Evolutionary conservation across 1,140 invertebrate genomes (phyloP), one percentile per base, ranked within the genome.

Genomic region (Penaeus indicus): DNA sequence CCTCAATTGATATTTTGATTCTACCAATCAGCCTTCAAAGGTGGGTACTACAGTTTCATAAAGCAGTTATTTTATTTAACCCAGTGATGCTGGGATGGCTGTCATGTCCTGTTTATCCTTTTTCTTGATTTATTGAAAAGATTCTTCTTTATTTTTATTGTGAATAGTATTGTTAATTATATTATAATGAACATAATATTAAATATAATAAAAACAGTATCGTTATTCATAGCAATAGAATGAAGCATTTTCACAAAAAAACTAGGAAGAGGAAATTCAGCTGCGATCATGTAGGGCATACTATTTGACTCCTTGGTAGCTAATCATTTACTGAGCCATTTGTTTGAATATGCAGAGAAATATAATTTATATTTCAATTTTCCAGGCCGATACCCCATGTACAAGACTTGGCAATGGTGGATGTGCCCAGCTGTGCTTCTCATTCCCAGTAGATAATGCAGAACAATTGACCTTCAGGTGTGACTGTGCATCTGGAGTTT

Each of bases 341-440:
- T 42, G 38, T 72, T 72, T 72, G 54, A 13, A 54, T 13, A 54
- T 54, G 54, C 11, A 54, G 54, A 13, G 54, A 54, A 54, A 54
- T 54, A 13, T 54, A 54, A 72, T 54, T 32, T 38, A 67, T 32
- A 13, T 83, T 62, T 83, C 13, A 84, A 32, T 77, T 84, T n/a
- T 84, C 21, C 89, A 90, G 87, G 96, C 96, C 91, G 95, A 96
- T 0, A 95, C 94, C 92, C 97, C 96, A 1, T 98, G 97, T 91
- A 93, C 94, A 8, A 94, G 94, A 88, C 92, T 94, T 13, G 95
- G 95, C 4, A 96, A 97, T 91, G 96, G 96, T 0, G 96, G 96
- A 16, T 99, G 98, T 92, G 95, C 97, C 86, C 98, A 99, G 92
- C 93, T 99, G 0, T 99, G 99, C 92, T 99, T 99, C 92, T 97